Percentiles rank a stretch among this genome's conserved stretches.
These are phyloP conservation scores for Aptenodytes forsteri DNA, from an alignment of 2,113 vertebrate species.

Conservation along the genomic window DNA sequence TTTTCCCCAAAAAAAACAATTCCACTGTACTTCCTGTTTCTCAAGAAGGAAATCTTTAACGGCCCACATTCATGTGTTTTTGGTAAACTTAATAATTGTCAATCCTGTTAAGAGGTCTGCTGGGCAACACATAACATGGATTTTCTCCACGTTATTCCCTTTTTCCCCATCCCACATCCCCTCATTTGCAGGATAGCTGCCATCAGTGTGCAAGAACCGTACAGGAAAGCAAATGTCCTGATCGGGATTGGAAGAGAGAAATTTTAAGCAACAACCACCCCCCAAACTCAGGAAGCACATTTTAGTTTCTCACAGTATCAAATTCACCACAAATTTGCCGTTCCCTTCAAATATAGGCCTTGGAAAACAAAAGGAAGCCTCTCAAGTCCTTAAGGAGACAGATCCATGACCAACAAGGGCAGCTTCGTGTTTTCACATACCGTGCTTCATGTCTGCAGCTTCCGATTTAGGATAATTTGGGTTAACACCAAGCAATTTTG, in stretches of 20 bases:
- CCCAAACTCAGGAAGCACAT: background rate
- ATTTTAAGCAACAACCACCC: background rate
- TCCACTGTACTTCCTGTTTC: background rate
- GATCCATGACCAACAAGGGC: background rate
- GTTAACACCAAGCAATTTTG: slow-evolving; percentile 7
- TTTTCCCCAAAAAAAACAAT: background rate
- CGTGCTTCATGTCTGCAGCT: background rate
- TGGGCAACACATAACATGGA: background rate
- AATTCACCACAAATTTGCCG: background rate
- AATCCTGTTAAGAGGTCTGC: background rate
- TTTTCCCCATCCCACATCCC: background rate
- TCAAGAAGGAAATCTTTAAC: background rate
- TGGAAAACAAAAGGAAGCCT: background rate
- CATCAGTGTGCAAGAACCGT: background rate
- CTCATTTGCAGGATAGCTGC: background rate
- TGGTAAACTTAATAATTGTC: background rate
- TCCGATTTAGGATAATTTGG: background rate
- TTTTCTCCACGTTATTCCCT: background rate
- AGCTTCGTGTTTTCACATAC: background rate
- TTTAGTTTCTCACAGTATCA: background rate
- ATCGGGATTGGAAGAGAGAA: background rate
- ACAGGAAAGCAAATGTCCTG: background rate
- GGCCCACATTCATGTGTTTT: background rate
- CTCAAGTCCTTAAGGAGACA: background rate
- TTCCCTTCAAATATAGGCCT: background rate